Evolutionary conservation across 37 sponge, comb jelly and placozoan species (phyloP), one percentile per base, ranked within the genome.

Genomic region (Spongia lamella): DNA sequence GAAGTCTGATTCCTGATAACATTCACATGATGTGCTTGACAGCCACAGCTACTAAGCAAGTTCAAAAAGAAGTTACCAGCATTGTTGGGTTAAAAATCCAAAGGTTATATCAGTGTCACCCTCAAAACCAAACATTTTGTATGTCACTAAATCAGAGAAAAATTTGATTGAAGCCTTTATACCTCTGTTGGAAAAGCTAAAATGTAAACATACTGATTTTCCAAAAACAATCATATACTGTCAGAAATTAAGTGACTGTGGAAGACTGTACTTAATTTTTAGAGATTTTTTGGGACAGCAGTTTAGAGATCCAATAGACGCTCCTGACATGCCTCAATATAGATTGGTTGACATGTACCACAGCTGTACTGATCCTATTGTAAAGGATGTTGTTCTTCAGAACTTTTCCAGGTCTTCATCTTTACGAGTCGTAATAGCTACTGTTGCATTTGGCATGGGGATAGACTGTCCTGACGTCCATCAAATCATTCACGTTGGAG

Each of bases 401-500:
- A 17, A 26, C 15, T 79, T 54, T 53, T 0, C 21, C 1, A 22
- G 36, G 9, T 33, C 19, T 51, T 30, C 53, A 11, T 19, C 2
- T 36, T 56, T 78, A 19, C 31, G 78, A 9, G 51, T 78, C 34
- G 67, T 78, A 14, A 78, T 78, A 30, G 61, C 67, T 3, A 65
- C 78, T 52, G 33, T 66, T 30, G 78, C 78, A 14, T 78, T 78
- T 27, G 63, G 78, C 16, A 65, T 78, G 68, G 78, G 78, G 25
- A 31, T 78, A 40, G 58, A 78, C 65, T 36, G 33, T 53, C 61
- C 79, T 52, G 36, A 79, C 35, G 34, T 68, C 35, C 38, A 59
- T 2, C 4, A 52, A 13, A 32, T 65, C 17, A 21, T 78, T 19
- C 67, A 78, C 56, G 53, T 16, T 32, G 68, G 78, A n/a, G 57